These are phyloP conservation scores for Simalia tracyae DNA, from an alignment of 2,797 vertebrate genomes.

Conservation along the genomic window DNA sequence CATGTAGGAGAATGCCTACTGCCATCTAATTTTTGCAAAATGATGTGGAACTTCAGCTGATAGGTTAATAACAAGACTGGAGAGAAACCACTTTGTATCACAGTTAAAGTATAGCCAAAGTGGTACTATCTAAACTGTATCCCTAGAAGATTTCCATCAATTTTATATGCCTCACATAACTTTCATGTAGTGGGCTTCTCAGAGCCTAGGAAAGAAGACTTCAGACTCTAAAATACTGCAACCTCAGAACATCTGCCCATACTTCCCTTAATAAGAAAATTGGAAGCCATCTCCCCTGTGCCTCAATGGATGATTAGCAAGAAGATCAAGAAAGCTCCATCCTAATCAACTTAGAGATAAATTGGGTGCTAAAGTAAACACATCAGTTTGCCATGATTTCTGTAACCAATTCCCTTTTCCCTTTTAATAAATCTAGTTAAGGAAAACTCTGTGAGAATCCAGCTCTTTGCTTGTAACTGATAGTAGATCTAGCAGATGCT, in stretches of 20 bases:
- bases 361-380: neutral
- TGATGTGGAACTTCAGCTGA: neutral
- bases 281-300: neutral
- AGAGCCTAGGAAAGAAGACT: neutral
- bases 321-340: neutral
- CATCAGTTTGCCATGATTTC: neutral
- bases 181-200: neutral
- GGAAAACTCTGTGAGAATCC: neutral
- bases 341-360: no score
- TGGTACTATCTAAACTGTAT: neutral
- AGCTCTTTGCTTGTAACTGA: neutral
- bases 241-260: neutral
- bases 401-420: neutral
- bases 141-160: slow-evolving; percentile 47
- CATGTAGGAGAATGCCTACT: neutral
- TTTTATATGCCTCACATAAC: slow-evolving; percentile 19
- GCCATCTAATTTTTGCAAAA: neutral
- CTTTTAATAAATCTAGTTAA: neutral
- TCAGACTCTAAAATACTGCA: neutral
- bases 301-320: neutral
- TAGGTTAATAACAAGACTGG: neutral
- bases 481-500: neutral
- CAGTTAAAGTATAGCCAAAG: neutral
- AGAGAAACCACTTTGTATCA: neutral
- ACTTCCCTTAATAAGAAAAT: neutral